Evolutionary conservation across 2,797 vertebrate species (phyloP).

Genomic region (Myiothlypis coronata): DNA sequence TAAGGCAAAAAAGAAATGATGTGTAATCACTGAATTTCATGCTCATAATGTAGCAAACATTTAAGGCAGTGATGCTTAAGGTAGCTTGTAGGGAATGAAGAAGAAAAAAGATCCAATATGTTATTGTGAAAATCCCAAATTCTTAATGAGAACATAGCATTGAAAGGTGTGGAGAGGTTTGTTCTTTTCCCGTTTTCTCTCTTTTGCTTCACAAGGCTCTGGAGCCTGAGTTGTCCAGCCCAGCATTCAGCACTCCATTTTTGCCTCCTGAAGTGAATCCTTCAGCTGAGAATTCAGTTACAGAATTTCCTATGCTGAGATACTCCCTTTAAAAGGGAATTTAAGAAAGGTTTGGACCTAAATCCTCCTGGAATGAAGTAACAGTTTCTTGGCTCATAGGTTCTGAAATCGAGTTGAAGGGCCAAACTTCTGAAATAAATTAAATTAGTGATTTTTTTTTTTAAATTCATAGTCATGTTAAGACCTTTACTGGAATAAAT

Average conservation of each 20-base stretch:
- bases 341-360: neutral
- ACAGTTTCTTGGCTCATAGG: neutral
- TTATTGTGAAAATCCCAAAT: neutral
- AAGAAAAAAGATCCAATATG: neutral
- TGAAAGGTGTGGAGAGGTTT: neutral
- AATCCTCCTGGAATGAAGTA: neutral
- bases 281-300: neutral
- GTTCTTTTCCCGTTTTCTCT: neutral
- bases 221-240: neutral
- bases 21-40: neutral
- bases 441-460: neutral
- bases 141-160: neutral
- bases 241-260: neutral
- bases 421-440: neutral
- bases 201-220: neutral
- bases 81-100: neutral
- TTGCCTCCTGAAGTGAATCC: neutral
- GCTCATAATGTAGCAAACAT: fast-evolving
- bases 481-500: neutral
- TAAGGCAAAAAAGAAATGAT: neutral
- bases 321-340: conserved; percentile 11
- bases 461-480: neutral
- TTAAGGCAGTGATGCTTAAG: neutral
- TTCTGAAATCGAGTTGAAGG: neutral
- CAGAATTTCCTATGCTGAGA: neutral